Conservation (phyloP, 2,888 invertebrate species). For the Pheosia tremula region DNA sequence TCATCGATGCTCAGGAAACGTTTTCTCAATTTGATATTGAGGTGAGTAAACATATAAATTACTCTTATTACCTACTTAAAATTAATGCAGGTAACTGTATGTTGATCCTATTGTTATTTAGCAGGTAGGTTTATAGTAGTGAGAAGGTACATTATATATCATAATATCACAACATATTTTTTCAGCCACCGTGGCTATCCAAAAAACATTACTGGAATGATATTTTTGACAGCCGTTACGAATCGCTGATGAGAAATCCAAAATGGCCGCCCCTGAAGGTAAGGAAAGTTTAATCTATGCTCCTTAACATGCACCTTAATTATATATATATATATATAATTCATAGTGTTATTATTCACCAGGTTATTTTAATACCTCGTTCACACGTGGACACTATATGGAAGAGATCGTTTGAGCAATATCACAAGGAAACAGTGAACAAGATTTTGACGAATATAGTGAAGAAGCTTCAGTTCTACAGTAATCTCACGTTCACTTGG, state of each 20-base stretch:
- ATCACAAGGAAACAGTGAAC: conserved; percentile 60
- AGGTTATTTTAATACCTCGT: conserved; percentile 72
- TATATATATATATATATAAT: too few species aligned
- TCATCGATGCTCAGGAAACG: conserved; percentile 62
- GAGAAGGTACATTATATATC: too few species aligned
- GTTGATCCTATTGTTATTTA: too few species aligned
- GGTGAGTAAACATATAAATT: conserved; percentile 44
- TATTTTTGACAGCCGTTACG: conserved; percentile 71
- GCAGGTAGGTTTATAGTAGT: too few species aligned
- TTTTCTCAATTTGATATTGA: conserved; percentile 66
- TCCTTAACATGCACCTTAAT: too few species aligned
- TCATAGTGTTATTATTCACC: conserved; percentile 11
- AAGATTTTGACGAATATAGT: conserved; percentile 68
- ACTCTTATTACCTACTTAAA: too few species aligned
- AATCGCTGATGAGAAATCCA: conserved; percentile 67
- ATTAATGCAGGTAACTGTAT: too few species aligned
- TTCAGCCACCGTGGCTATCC: conserved; percentile 63
- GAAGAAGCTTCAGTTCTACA: conserved; percentile 73
- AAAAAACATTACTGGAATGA: conserved; percentile 66
- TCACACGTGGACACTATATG: conserved; percentile 68
- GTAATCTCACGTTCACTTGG: conserved; percentile 71
- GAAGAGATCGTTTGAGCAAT: conserved; percentile 63
- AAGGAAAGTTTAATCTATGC: conserved; percentile 12
- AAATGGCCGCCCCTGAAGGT: conserved; percentile 75
- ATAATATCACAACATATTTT: conserved; percentile 6